Percentiles rank a stretch among this genome's conserved stretches.
Conservation (phyloP, 2,888 invertebrate species). For the Pocota personata region DNA sequence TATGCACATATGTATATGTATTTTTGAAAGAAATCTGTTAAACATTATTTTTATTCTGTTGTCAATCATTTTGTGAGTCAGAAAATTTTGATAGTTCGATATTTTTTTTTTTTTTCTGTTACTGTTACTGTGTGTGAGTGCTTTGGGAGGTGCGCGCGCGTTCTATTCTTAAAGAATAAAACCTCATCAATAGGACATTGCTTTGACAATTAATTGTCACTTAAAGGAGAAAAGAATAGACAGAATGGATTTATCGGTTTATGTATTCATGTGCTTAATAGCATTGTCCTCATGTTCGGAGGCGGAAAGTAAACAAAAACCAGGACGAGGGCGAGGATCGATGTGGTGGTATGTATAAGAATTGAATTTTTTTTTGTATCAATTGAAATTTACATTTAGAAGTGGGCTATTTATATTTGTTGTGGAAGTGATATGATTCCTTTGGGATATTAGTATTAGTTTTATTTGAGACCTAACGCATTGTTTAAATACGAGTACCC, state of each 20-base stretch:
- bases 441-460: too few species aligned
- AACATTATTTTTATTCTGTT: constrained; percentile 15
- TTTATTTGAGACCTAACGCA: too few species aligned
- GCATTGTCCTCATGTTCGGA: constrained; percentile 78
- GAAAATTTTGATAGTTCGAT: background rate
- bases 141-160: constrained; percentile 1
- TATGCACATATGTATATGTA: constrained; percentile 1
- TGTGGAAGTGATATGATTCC: too few species aligned
- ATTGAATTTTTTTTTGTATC: background rate
- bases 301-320: constrained; percentile 84
- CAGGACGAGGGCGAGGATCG: constrained; percentile 92
- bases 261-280: constrained; percentile 79
- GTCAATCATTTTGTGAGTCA: constrained; percentile 38
- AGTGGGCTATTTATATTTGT: too few species aligned
- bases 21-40: constrained; percentile 31
- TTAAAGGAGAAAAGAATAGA: background rate
- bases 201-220: background rate
- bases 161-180: background rate
- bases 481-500: too few species aligned
- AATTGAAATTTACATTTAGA: background rate
- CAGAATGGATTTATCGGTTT: constrained; percentile 80
- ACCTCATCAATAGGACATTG: background rate
- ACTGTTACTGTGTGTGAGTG: background rate
- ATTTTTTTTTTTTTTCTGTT: background rate
- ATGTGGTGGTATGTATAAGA: constrained; percentile 93